Percentiles rank a stretch among this genome's conserved stretches.
Conservation (phyloP, 2,113 vertebrate genomes). For the Halichoerus grypus region DNA sequence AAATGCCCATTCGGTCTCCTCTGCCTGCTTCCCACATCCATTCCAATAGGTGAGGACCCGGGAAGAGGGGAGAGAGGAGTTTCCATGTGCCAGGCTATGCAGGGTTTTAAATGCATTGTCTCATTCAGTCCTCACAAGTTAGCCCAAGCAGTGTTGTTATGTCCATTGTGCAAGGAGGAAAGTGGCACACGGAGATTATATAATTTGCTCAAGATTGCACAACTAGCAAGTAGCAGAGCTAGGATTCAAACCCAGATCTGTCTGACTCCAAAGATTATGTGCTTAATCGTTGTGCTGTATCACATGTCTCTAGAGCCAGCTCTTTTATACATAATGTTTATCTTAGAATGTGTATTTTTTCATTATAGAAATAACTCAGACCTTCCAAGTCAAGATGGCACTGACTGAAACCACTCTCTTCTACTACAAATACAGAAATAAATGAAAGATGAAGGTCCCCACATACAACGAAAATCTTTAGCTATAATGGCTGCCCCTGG, state of each 20-base stretch:
- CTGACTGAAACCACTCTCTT: background rate
- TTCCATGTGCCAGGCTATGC: background rate
- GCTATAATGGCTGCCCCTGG: background rate
- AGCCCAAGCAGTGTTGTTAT: background rate
- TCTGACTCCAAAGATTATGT: background rate
- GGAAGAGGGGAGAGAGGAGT: too few relatives aligned
- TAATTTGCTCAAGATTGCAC: background rate
- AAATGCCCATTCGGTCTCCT: background rate
- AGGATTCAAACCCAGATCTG: background rate
- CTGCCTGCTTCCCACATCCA: background rate
- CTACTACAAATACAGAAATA: background rate
- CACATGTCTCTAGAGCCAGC: background rate
- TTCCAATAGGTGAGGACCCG: background rate
- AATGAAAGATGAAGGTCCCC: background rate
- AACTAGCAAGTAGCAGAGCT: background rate
- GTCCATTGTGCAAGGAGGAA: background rate
- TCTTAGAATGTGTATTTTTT: background rate
- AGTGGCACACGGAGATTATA: background rate
- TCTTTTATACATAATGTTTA: background rate
- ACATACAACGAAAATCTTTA: background rate
- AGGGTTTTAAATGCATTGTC: background rate
- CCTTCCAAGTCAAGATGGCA: background rate
- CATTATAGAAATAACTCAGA: slow-evolving; percentile 49
- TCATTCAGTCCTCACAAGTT: too few relatives aligned
- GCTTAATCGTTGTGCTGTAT: background rate